Conservation (phyloP, 2,113 vertebrate genomes). For the Puntigrus tetrazona region DNA sequence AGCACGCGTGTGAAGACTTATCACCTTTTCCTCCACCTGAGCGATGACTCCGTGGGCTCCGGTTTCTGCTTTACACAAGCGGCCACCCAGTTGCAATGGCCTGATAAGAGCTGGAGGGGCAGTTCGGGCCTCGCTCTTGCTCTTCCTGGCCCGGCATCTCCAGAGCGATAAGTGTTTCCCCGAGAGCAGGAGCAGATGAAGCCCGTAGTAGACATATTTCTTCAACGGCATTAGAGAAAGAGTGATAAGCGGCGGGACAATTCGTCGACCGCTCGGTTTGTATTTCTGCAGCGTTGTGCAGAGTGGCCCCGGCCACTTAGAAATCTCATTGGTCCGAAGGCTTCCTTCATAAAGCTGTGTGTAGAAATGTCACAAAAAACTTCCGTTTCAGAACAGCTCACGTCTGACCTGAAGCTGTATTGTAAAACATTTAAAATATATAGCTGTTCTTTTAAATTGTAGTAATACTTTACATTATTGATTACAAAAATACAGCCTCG, state of each 20-base stretch:
- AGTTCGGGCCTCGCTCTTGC: conserved; percentile 14
- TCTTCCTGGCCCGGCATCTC: conserved; percentile 9
- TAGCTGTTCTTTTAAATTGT: no score
- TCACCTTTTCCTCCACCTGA: not conserved
- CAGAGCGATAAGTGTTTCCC: conserved; percentile 38
- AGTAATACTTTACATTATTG: no score
- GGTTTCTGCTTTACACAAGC: conserved; percentile 5
- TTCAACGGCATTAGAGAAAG: conserved; percentile 8
- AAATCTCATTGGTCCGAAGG: not conserved
- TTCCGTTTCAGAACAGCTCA: not conserved
- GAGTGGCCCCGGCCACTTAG: not conserved
- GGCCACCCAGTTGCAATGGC: conserved; percentile 9
- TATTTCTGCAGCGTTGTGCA: not conserved
- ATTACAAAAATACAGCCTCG: no score
- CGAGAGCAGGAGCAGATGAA: conserved; percentile 9
- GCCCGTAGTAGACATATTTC: not conserved
- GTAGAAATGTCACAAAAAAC: not conserved
- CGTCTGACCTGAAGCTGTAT: no score
- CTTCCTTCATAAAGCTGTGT: not conserved
- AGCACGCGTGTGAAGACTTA: not conserved
- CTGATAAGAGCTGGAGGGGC: conserved; percentile 38
- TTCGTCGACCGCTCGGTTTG: not conserved
- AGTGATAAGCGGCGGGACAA: not conserved
- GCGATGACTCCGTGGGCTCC: not conserved
- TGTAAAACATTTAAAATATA: no score